Base-by-base conservation (phyloP, 1,140 invertebrate species). In the Holotrichia oblita region DNA sequence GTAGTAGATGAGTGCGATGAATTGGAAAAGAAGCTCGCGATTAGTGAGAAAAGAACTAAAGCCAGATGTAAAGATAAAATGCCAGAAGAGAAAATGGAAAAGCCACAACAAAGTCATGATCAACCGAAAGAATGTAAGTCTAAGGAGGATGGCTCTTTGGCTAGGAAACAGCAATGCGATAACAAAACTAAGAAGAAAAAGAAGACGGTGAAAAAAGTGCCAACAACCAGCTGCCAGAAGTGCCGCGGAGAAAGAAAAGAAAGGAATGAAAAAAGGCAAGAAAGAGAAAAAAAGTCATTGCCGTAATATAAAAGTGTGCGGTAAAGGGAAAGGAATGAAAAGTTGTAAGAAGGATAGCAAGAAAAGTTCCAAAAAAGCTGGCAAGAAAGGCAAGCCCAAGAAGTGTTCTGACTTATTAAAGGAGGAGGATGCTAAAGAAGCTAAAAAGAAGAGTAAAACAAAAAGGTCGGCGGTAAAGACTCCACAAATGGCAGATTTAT, bases 321-420 rank as follows among this genome's bases (percentile, higher is more conserved):
- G 59, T 14, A 34, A 8, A 55, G 59, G 27, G 12, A 42, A 75
- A 40, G 12, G 12, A 41, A 76, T 17, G 20, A 20, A 20, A n/a
- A 41, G 41, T 7, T 17, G n/a, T 17, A 48, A 77, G 48, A 34
- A 4, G 4, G 4, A 4, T 34, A 4, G 27, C 27, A 34, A 2
- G 27, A 4, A 34, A 34, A 4, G 4, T 34, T 34, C 2, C 27
- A 34, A 34, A 34, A 34, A 20, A 72, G 22, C 10, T 48, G 27
- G 22, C 14, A 78, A 73, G 17, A 72, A 69, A 3, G 20, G 59
- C 17, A 73, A 14, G 20, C 42, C 40, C 9, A 78, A 72, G 27
- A 72, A 78, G 8, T 61, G 76, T 61, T 61, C 48, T 20, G 40
- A 73, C 10, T 17, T 72, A 44, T 20, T 40, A 6, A 78, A 73